Evolutionary conservation across 1,140 invertebrate species (phyloP), one percentile per base, ranked within the genome.

Genomic region (Triops longicaudatus): DNA sequence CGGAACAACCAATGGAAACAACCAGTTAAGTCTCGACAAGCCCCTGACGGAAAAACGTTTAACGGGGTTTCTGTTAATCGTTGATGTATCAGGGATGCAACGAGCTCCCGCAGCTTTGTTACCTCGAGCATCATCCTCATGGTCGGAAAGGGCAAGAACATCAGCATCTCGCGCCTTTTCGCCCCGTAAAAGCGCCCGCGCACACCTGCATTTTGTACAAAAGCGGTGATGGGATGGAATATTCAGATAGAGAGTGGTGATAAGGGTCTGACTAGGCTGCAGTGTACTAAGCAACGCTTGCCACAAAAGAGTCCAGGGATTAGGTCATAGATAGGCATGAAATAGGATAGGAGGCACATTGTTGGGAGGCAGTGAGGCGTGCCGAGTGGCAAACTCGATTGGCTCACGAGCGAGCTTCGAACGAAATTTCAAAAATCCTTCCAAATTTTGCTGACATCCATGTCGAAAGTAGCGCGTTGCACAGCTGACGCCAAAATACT

Each of bases 301-400:
- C 50, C 10, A 63, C 50, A 63, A 63, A 63, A 63, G 50, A 37
- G 2, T 5, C n/a, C 14, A 63, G 22, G 50, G 50, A 63, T 63
- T 63, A 63, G 50, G 50, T 63, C 50, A 63, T 63, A 63, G 50
- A 63, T 63, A 63, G 50, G 50, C 50, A 14, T 63, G 50, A 63
- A 63, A 63, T 63, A 14, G 50, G 50, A 10, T 22, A 63, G 50
- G 50, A 63, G 50, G 50, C 22, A 22, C 50, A 63, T 63, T 63
- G 50, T 63, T 17, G 50, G 50, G 50, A 63, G 50, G 50, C 7
- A 63, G 50, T 22, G 17, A 63, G 50, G 50, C 50, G 50, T 63
- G n/a, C n/a, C 50, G 50, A 63, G 50, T 63, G 50, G 17, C 50
- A 22, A 22, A 22, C 50, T 9, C 17, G 22, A 63, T 63, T 63